Evolutionary conservation across 2,888 invertebrate genomes (phyloP).

Genomic region (Stegophylla sp.): DNA sequence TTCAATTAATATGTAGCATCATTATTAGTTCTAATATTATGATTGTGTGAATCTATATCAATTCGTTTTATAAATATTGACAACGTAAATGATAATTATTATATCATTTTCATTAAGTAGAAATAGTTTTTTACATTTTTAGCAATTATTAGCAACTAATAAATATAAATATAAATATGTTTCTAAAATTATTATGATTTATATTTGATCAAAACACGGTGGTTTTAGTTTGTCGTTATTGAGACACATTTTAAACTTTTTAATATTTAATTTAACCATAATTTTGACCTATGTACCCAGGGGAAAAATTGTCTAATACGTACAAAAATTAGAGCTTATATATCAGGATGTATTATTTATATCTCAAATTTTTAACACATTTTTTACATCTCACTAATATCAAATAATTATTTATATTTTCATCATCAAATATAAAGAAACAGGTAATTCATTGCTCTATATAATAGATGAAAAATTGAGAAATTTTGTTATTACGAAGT

Average conservation of each 20-base stretch:
- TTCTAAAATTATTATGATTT: conserved; percentile 34
- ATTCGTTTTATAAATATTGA: conserved; percentile 17
- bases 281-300: conserved; percentile 45
- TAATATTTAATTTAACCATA: conserved; percentile 31
- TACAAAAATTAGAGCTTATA: conserved; percentile 35
- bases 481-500: conserved; percentile 19
- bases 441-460: conserved; percentile 1
- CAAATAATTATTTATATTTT: conserved; percentile 12
- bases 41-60: conserved; percentile 41
- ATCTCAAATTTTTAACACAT: background rate
- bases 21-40: conserved; percentile 32
- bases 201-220: conserved; percentile 47
- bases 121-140: conserved; percentile 19
- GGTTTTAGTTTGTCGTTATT: conserved; percentile 33
- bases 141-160: conserved; percentile 16
- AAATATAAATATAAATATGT: conserved; percentile 44
- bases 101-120: background rate
- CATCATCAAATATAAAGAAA: background rate
- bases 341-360: conserved; percentile 5
- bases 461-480: conserved; percentile 16
- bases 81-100: background rate
- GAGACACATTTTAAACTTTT: conserved; percentile 17
- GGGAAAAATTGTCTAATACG: conserved; percentile 21
- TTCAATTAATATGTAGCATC: conserved; percentile 10
- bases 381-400: background rate